Evolutionary conservation across 2,113 vertebrate species (phyloP), one percentile per base, ranked within the genome.

Genomic region (Nothobranchius kuhntae): DNA sequence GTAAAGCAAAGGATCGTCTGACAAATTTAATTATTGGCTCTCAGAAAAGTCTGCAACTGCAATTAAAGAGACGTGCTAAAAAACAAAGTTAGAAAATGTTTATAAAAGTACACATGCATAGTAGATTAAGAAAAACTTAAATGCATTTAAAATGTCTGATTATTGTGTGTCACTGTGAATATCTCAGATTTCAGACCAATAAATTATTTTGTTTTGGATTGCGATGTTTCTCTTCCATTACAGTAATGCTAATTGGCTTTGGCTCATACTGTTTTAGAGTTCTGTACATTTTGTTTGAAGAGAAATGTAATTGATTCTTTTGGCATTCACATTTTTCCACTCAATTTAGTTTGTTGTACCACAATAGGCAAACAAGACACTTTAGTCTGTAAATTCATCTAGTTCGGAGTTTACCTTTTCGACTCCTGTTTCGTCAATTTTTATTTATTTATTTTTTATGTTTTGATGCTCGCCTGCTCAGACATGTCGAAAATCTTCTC

Each of bases 231-330:
- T 24, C 38, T 73, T 63, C 21, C 46, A 35, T 71, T 61, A 81
- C 48, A 71, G 63, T 65, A 17, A 44, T 68, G 42, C 62, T 82
- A 77, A 80, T 80, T 75, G 58, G 30, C 53, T 72, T 9, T 53
- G 13, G 42, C 30, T 78, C 21, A 40, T 59, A 71, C 62, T 50
- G 42, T 58, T 38, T 70, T 71, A 65, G 38, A 40, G 38, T 40
- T 40, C 38, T 40, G 38, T 40, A 78, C 60, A 54, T 48, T 73
- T 24, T 68, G 56, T 53, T 65, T 63, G 36, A 46, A 10, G 30
- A 55, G 46, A 46, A 59, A 58, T 65, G 57, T 58, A 0, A 72
- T 53, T 38, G 6, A 62, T 70, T 73, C 40, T 51, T 46, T 61
- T 30, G 12, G 2, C 21, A 70, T 61, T 69, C 64, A 7, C 35